A percentile compares a stretch with the other conserved stretches of the same genome.
Conservation (phyloP, 2,888 invertebrate species). For the Conomelus anceps region DNA sequence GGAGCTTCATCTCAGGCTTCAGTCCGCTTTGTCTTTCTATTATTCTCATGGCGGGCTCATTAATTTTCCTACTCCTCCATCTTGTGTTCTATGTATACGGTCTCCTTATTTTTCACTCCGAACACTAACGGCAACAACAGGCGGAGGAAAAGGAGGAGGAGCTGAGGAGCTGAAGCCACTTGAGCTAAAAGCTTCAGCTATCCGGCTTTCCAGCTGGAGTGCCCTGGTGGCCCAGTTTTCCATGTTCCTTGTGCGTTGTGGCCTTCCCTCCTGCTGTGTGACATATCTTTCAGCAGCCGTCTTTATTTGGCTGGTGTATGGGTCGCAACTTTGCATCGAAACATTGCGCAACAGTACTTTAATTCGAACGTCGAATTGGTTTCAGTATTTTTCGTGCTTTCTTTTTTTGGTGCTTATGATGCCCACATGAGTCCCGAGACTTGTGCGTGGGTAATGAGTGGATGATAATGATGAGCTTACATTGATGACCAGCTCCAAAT, state of each 20-base stretch:
- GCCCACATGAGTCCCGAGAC: no score
- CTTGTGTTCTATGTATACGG: background rate
- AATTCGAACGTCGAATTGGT: no score
- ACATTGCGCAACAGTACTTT: no score
- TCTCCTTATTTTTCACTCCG: background rate
- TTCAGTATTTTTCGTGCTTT: no score
- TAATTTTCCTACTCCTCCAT: background rate
- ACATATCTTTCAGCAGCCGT: background rate
- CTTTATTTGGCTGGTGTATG: no score
- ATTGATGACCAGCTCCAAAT: no score
- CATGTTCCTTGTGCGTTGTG: background rate
- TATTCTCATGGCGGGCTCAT: background rate
- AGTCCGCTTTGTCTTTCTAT: background rate
- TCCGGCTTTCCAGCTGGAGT: background rate
- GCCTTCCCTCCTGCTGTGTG: background rate
- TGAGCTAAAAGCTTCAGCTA: background rate
- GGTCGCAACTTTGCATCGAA: no score
- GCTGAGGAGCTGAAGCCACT: background rate
- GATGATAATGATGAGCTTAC: no score
- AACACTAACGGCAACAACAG: background rate
- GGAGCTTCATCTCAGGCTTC: background rate
- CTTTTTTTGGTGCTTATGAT: no score
- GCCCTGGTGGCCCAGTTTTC: background rate
- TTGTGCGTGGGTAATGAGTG: no score
- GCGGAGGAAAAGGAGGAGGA: background rate